These are phyloP conservation scores for Gisinianus flammeolus DNA, from an alignment of 2,888 invertebrate genomes.

Conservation along the genomic window DNA sequence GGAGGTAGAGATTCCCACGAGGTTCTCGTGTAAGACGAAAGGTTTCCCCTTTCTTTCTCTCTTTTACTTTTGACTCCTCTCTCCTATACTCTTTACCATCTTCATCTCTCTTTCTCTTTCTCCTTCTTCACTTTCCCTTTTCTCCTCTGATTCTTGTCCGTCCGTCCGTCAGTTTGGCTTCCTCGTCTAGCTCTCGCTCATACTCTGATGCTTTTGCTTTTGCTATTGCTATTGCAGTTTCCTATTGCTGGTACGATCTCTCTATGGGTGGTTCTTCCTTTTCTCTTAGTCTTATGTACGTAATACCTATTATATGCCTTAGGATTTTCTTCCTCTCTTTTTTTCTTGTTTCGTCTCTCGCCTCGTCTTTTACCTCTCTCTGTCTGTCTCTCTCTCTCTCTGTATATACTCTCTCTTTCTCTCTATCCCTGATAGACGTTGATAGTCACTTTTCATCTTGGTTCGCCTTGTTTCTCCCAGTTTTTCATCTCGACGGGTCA, in stretches of 20 bases:
- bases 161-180: background rate
- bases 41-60: background rate
- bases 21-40: background rate
- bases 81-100: background rate
- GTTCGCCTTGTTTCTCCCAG: conserved; percentile 9
- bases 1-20: conserved; percentile 11
- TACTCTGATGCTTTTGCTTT: background rate
- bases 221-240: background rate
- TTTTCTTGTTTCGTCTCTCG: background rate
- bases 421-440: background rate
- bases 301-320: too few relatives aligned
- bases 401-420: background rate
- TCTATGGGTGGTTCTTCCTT: background rate
- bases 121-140: background rate
- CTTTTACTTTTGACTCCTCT: background rate
- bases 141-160: background rate
- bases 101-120: background rate
- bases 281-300: background rate
- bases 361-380: background rate
- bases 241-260: background rate
- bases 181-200: background rate
- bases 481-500: conserved; percentile 9
- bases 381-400: background rate
- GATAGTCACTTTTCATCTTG: conserved; percentile 18
- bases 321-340: background rate